Evolutionary conservation across 1,140 invertebrate genomes (phyloP).

Genomic region (Drosophila murphyi): DNA sequence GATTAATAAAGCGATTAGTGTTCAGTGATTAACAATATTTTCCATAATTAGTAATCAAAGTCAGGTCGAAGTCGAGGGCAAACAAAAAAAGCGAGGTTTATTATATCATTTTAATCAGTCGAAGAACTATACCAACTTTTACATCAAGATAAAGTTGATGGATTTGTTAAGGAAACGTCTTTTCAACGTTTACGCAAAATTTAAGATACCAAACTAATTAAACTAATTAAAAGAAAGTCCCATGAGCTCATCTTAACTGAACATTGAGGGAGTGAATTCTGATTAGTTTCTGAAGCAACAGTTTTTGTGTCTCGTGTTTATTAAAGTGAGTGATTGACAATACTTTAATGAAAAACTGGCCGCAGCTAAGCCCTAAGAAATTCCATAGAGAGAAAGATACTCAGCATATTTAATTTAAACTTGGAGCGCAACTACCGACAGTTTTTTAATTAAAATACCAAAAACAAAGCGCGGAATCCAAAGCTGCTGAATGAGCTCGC

Average conservation of each 20-base stretch:
- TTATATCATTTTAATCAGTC: background rate
- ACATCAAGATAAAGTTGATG: background rate
- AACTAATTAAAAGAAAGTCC: background rate
- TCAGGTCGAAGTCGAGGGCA: constrained; percentile 30
- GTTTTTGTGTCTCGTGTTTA: background rate
- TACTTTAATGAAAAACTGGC: constrained; percentile 37
- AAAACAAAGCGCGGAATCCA: constrained; percentile 66
- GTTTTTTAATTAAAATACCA: constrained; percentile 82
- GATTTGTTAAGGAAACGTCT: background rate
- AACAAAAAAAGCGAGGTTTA: constrained; percentile 21
- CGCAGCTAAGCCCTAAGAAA: constrained; percentile 39
- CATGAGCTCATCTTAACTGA: background rate
- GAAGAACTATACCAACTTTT: background rate
- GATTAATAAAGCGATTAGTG: constrained; percentile 79
- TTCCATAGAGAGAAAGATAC: constrained; percentile 42
- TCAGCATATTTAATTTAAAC: constrained; percentile 74
- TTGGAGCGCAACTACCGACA: constrained; percentile 78
- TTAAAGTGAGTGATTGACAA: constrained; percentile 6
- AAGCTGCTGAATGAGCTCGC: constrained; percentile 19
- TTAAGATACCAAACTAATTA: constrained; percentile 14
- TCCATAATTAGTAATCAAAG: constrained; percentile 72
- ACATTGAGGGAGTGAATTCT: background rate
- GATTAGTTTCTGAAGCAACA: background rate
- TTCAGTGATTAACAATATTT: constrained; percentile 77
- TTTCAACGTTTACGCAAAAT: background rate